Base-by-base conservation (phyloP, 2,113 vertebrate genomes). In the Ciconia stormi region DNA sequence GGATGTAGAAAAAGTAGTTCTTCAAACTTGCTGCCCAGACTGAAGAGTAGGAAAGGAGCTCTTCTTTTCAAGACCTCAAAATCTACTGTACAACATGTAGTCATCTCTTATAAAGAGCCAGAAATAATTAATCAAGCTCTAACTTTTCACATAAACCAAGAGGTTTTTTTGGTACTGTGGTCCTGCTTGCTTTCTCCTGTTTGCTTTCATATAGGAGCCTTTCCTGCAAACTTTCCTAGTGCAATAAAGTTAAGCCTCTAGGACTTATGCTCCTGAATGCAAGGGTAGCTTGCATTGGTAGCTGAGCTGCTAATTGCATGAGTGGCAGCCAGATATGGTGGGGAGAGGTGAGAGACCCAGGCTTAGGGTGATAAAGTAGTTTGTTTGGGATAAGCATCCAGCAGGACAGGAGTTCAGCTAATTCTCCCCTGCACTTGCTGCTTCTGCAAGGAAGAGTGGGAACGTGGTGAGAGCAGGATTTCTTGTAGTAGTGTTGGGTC, bases 401-500 rank as follows among this genome's bases (percentile, higher is more conserved):
- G 6, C 73, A 42, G 77, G 36, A 59, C 38, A 26, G 55, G 76
- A 53, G n/a, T 32, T 11, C n/a, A 46, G 36, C 85, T 62, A 21
- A 46, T 65, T 74, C 53, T 46, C 19, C 66, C 53, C 67, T 52
- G 58, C 23, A 4, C 58, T 52, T 15, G 14, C 80, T 93, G 72
- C 83, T 71, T 56, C 77, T 42, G 29, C 1, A 2, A 61, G 77
- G 53, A 44, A 16, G 38, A 52, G 53, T 5, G 34, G 58, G 50
- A 50, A 14, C 0, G 1, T 19, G 55, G 52, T 0, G 1, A 44
- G 63, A 78, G 53, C 36, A 25, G 70, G 59, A 52, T 65, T 93
- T 58, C 42, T 18, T n/a, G 23, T 6, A 27, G 42, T 38, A 29
- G 23, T 14, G 10, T 42, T 49, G 66, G 32, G 11, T 49, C 53